Evolutionary conservation across 37 sponge, comb jelly and placozoan genomes (phyloP), one percentile per base, ranked within the genome.

Genomic region (Aplysina aerophoba): DNA sequence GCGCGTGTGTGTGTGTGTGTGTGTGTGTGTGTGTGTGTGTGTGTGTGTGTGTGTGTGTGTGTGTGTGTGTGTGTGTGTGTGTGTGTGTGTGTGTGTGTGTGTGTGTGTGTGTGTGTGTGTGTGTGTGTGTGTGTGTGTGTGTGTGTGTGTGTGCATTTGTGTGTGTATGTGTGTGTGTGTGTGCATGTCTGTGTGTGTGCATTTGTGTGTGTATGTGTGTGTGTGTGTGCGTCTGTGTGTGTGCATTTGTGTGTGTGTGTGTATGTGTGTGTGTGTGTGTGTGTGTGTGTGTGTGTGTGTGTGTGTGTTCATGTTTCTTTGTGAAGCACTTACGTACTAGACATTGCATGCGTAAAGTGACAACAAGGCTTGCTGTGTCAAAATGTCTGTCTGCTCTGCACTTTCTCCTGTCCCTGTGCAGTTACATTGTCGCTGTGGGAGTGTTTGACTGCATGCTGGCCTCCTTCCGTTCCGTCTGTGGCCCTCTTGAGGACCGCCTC

Each of bases 361-460:
- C n/a, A n/a, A n/a, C n/a, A n/a, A n/a, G n/a, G 2, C 27, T 30
- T 63, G 65, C 24, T 30, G 27, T 24, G 30, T 28, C 27, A 63
- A 5, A 30, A 12, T 28, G 27, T 3, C 27, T 6, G 11, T 12
- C 4, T 12, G 65, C 30, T 63, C 30, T n/a, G n/a, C n/a, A n/a
- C 27, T 30, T 28, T 24, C 65, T 8, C 65, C 27, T 28, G 50
- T 44, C 50, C 50, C 36, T 5, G 3, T 12, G 15, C 90, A 94
- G 94, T 73, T 94, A 91, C 58, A 24, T 91, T 38, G 94, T 94
- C 56, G 75, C 85, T 81, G 65, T 86, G 64, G 89, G 94, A 34
- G 34, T 91, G 15, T 24, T 94, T 22, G 91, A 90, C 39, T 28
- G 60, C 38, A 41, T 94, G n/a, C 33, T 58, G 12, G 74, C 67